These are phyloP conservation scores for Python bivittatus DNA, from an alignment of 2,113 vertebrate genomes.

Conservation along the genomic window DNA sequence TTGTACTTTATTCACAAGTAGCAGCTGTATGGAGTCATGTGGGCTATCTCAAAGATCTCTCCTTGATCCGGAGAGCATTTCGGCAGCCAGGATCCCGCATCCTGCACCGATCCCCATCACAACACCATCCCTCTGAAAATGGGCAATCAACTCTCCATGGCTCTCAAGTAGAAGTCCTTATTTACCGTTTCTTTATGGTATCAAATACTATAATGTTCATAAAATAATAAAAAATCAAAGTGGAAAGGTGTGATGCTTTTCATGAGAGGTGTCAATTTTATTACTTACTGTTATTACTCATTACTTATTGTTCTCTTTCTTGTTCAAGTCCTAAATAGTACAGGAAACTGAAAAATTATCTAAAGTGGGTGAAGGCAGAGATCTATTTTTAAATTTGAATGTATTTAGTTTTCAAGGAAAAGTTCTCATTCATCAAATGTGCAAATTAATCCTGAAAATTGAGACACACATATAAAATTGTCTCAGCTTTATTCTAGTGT, in stretches of 20 bases:
- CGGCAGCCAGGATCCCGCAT: too few relatives aligned
- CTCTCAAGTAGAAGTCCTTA: too few relatives aligned
- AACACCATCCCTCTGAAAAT: too few relatives aligned
- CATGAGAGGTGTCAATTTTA: fast-evolving
- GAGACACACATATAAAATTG: neutral
- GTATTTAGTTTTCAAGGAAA: neutral
- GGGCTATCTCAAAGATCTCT: too few relatives aligned
- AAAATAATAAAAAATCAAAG: neutral
- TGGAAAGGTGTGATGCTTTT: neutral
- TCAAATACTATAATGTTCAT: neutral
- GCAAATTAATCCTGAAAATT: neutral
- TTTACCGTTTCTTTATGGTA: neutral
- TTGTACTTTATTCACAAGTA: too few relatives aligned
- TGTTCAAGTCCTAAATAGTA: neutral
- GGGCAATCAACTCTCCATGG: too few relatives aligned
- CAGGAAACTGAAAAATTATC: neutral
- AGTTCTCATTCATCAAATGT: neutral
- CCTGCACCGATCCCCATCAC: too few relatives aligned
- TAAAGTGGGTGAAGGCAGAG: neutral
- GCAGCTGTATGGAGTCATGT: too few relatives aligned
- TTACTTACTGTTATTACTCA: neutral
- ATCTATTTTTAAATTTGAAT: neutral
- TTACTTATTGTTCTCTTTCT: neutral
- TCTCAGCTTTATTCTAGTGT: neutral
- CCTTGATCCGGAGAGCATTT: too few relatives aligned